Evolutionary conservation across 1,140 invertebrate genomes (phyloP).

Genomic region (Drosophila teissieri): DNA sequence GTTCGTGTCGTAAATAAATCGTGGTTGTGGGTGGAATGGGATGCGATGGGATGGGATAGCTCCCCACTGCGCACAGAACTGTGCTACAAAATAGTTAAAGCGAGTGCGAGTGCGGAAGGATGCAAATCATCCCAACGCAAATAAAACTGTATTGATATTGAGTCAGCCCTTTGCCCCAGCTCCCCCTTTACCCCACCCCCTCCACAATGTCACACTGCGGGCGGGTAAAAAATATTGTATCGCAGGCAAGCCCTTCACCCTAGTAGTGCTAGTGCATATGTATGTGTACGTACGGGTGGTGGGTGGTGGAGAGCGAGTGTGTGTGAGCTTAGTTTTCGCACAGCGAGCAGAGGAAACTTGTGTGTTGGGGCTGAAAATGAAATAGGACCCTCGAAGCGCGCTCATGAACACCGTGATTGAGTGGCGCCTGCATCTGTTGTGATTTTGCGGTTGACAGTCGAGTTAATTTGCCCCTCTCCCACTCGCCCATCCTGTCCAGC

Average conservation of each 20-base stretch:
- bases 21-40: conserved; percentile 25
- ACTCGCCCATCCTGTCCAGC: no score
- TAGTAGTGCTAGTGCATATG: conserved; percentile 1
- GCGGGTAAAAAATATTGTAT: conserved; percentile 67
- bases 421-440: conserved; percentile 78
- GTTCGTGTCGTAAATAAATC: conserved; percentile 53
- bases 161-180: conserved; percentile 12
- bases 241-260: conserved; percentile 54
- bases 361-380: neutral
- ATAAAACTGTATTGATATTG: conserved; percentile 76
- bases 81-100: conserved; percentile 67
- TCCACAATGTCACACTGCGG: conserved; percentile 67
- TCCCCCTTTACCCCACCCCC: neutral
- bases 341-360: neutral
- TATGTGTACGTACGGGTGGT: neutral
- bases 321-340: conserved; percentile 53
- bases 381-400: conserved; percentile 51
- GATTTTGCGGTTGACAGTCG: conserved; percentile 80
- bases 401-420: conserved; percentile 72
- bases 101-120: neutral
- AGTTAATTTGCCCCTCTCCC: conserved; percentile 61
- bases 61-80: conserved; percentile 52
- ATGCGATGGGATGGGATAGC: neutral
- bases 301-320: neutral
- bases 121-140: conserved; percentile 50